Evolutionary conservation across 2,888 invertebrate genomes (phyloP).

Genomic region (Pyrrhosoma nymphula): DNA sequence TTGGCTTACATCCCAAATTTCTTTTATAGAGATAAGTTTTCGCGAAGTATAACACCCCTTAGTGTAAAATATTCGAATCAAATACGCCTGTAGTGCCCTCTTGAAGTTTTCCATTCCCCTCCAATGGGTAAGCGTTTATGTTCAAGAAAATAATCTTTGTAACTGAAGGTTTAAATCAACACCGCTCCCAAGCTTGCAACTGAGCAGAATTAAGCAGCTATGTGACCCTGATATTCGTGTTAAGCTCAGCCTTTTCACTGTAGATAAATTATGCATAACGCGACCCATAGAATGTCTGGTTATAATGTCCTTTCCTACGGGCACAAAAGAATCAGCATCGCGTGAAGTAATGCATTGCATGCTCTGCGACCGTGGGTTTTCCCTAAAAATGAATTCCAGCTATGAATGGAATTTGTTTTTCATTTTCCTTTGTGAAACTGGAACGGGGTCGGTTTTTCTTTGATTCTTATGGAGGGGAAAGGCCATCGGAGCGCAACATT

Average conservation of each 20-base stretch:
- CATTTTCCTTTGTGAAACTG: not conserved
- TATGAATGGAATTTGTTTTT: not conserved
- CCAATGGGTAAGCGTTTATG: not conserved
- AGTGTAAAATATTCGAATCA: not conserved
- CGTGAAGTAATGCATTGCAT: not conserved
- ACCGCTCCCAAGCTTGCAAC: not conserved
- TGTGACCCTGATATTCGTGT: not conserved
- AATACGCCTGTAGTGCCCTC: not conserved
- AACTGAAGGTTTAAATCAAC: not conserved
- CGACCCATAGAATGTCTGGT: not conserved
- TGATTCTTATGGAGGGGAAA: not conserved
- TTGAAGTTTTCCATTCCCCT: not conserved
- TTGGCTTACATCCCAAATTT: not conserved
- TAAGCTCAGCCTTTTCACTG: not conserved
- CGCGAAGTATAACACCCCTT: not conserved
- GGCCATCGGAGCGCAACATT: not conserved
- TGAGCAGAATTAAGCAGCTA: not conserved
- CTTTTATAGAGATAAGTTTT: not conserved
- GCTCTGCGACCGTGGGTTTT: not conserved
- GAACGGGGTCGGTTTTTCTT: not conserved
- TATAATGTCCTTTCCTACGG: not conserved
- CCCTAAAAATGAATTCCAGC: not conserved
- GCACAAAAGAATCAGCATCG: not conserved
- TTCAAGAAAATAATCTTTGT: not conserved
- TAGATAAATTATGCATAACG: not conserved